Conservation (phyloP, 2,888 invertebrate genomes). For the Melanostoma mellinum region DNA sequence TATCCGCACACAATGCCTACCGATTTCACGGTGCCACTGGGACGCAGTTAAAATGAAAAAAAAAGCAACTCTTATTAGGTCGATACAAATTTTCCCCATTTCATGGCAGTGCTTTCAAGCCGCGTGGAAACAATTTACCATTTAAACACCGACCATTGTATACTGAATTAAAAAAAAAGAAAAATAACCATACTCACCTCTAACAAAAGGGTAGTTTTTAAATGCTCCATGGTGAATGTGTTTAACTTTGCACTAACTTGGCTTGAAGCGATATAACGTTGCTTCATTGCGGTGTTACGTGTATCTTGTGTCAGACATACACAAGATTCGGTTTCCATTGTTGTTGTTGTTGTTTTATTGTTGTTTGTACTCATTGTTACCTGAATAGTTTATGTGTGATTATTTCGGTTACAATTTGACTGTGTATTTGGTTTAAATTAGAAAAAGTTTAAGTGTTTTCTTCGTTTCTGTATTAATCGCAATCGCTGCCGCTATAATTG, state of each 20-base stretch:
- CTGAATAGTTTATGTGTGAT: conserved; percentile 65
- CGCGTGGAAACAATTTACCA: conserved; percentile 54
- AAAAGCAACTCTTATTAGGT: conserved; percentile 65
- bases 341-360: conserved; percentile 62
- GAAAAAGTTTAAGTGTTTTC: conserved; percentile 35
- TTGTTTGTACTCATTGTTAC: conserved; percentile 65
- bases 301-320: conserved; percentile 81
- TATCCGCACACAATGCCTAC: conserved; percentile 57
- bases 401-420: conserved; percentile 40
- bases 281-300: conserved; percentile 82
- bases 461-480: conserved; percentile 11
- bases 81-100: conserved; percentile 55
- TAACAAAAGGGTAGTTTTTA: conserved; percentile 63
- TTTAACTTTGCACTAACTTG: conserved; percentile 43
- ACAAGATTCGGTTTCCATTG: conserved; percentile 74
- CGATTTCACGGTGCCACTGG: conserved; percentile 69
- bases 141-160: conserved; percentile 40
- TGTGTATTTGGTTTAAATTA: conserved; percentile 17
- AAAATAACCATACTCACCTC: conserved; percentile 65
- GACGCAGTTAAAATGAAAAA: conserved; percentile 54
- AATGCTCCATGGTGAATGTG: conserved; percentile 57
- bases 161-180: conserved; percentile 53
- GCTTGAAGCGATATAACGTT: conserved; percentile 74
- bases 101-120: conserved; percentile 38
- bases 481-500: conserved; percentile 15